These are phyloP conservation scores for Crocallis elinguaria DNA, from an alignment of 2,888 invertebrate species.

Conservation along the genomic window DNA sequence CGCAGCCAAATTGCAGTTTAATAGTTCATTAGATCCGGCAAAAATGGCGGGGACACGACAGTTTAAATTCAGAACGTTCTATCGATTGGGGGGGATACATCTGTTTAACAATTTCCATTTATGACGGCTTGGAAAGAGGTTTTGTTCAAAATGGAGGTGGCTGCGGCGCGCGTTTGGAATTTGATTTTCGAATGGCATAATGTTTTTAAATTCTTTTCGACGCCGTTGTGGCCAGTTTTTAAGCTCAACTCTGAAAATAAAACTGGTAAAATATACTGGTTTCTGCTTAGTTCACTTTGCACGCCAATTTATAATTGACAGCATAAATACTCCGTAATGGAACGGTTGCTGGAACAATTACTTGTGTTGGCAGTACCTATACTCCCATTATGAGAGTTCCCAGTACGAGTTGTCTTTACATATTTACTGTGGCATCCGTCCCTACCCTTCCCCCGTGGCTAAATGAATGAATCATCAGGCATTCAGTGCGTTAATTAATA, in stretches of 20 bases:
- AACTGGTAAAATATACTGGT: too few relatives aligned
- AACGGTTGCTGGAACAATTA: not conserved
- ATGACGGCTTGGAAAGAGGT: conserved; percentile 20
- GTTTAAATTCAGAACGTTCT: conserved; percentile 81
- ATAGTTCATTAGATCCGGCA: conserved; percentile 84
- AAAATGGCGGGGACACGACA: conserved; percentile 81
- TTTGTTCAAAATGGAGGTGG: conserved; percentile 19
- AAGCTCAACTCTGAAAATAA: too few relatives aligned
- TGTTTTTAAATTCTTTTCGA: not conserved
- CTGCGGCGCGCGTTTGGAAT: not conserved
- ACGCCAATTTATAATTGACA: not conserved
- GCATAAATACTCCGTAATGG: not conserved
- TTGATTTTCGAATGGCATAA: not conserved
- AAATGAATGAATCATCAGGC: conserved; percentile 67
- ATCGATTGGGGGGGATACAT: conserved; percentile 68
- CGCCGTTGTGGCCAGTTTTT: not conserved
- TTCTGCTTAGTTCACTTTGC: too few relatives aligned
- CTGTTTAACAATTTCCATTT: conserved; percentile 40
- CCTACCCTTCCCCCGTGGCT: conserved; percentile 34
- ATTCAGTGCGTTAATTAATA: conserved; percentile 44
- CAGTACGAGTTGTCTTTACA: conserved; percentile 18
- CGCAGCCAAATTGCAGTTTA: conserved; percentile 84
- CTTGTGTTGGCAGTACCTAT: not conserved
- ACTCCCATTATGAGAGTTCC: conserved; percentile 3
- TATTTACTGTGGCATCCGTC: conserved; percentile 20